phyloP scores from a whole-genome alignment of 1,140 invertebrate genomes.

The Lepidurus couesii region DNA sequence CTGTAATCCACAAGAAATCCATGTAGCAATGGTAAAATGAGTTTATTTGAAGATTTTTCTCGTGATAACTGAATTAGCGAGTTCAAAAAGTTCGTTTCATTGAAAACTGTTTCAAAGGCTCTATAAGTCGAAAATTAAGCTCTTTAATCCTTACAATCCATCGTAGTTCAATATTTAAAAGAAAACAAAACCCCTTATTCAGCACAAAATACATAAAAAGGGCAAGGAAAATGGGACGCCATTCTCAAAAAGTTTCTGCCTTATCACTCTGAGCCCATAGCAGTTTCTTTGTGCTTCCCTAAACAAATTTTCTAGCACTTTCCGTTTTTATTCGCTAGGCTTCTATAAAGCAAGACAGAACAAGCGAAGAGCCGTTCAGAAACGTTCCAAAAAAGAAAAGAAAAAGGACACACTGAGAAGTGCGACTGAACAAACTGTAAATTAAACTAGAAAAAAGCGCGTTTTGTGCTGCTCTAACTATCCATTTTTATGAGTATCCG shows the following conservation, averaged over 20 bases:
- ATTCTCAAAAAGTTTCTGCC: conserved; percentile 2
- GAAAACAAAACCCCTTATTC: background rate
- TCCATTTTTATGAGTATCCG: background rate
- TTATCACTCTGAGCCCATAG: conserved; percentile 8
- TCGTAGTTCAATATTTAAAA: background rate
- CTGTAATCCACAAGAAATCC: no score
- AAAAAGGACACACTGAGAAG: background rate
- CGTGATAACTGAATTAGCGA: no score
- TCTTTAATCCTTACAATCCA: no score
- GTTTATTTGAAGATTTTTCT: no score
- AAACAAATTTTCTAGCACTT: conserved; percentile 16
- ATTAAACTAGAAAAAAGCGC: background rate
- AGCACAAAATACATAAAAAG: background rate
- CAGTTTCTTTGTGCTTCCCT: background rate
- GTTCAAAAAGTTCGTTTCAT: no score
- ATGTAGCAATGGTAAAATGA: no score
- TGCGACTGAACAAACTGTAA: conserved; percentile 19
- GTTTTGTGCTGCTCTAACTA: conserved; percentile 10
- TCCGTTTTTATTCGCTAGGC: background rate
- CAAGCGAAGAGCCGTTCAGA: background rate
- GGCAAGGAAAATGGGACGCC: conserved; percentile 8
- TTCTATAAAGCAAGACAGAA: background rate
- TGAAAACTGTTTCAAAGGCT: background rate
- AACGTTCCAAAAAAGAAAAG: background rate
- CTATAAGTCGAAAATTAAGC: background rate